These are phyloP conservation scores for Cyprinodon tularosa DNA, from an alignment of 2,113 vertebrate genomes.

Conservation along the genomic window DNA sequence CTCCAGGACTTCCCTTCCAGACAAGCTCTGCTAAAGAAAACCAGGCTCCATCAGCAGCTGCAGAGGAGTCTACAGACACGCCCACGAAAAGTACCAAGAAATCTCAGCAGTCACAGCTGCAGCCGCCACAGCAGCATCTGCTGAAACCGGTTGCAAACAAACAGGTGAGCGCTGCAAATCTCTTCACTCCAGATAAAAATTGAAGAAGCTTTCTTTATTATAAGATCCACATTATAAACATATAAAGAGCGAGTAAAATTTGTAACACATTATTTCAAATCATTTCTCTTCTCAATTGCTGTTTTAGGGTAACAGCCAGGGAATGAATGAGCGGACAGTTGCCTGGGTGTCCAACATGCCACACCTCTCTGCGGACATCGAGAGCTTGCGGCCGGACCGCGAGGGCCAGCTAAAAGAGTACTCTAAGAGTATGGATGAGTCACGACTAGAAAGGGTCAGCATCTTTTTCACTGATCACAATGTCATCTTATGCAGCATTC, in stretches of 20 bases:
- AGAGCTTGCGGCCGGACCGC: constrained; percentile 92
- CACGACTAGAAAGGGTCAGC: constrained; percentile 91
- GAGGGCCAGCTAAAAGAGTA: constrained; percentile 96
- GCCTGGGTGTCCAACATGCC: constrained; percentile 99
- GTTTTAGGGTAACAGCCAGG: constrained; percentile 84
- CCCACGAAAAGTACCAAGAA: constrained; percentile 78
- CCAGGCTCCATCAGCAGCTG: constrained; percentile 55
- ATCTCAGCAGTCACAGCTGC: constrained; percentile 67
- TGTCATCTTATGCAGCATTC: too few relatives aligned
- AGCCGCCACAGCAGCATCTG: constrained; percentile 78
- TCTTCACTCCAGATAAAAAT: neutral
- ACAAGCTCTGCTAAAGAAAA: constrained; percentile 77
- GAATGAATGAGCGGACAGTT: constrained; percentile 90
- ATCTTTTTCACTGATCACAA: neutral
- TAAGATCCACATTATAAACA: neutral
- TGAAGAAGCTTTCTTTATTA: neutral
- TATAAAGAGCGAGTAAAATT: neutral
- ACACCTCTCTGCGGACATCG: constrained; percentile 94
- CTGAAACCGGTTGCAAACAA: constrained; percentile 80
- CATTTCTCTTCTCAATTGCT: neutral
- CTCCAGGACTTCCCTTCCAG: constrained; percentile 82
- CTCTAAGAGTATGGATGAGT: constrained; percentile 97
- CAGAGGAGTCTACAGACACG: constrained; percentile 70
- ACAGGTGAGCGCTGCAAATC: constrained; percentile 62
- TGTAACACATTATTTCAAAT: neutral